Conservation (phyloP, 2,113 vertebrate species). For the Poeciliopsis turrubarensis region DNA sequence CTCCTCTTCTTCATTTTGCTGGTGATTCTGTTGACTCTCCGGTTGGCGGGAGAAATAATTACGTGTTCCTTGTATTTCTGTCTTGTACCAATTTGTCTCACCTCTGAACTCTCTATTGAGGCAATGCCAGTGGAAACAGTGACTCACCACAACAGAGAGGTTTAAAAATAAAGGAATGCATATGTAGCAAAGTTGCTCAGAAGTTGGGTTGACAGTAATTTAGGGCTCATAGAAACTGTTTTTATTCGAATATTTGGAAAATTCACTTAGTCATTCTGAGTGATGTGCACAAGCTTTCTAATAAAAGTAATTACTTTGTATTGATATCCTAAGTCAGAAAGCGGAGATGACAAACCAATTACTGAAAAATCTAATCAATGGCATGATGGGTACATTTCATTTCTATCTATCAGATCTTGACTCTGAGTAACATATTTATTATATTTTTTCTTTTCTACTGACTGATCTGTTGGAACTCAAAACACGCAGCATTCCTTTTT, state of each 20-base stretch:
- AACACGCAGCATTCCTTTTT: slow-evolving; percentile 20
- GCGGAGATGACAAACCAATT: background rate
- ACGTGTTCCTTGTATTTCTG: slow-evolving; percentile 27
- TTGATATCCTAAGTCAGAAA: background rate
- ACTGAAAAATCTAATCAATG: slow-evolving; percentile 41
- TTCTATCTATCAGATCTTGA: slow-evolving; percentile 29
- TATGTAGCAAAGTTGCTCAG: background rate
- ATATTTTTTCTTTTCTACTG: slow-evolving; percentile 4
- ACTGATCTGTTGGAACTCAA: slow-evolving; percentile 15
- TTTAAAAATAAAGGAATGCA: background rate
- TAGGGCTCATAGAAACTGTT: background rate
- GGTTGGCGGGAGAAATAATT: slow-evolving; percentile 39
- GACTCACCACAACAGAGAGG: slow-evolving; percentile 8
- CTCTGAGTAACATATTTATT: slow-evolving; percentile 3
- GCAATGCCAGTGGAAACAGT: slow-evolving; percentile 6
- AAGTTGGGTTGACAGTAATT: background rate
- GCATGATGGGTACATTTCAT: slow-evolving; percentile 38
- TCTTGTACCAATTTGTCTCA: slow-evolving; percentile 32
- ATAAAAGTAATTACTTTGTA: background rate
- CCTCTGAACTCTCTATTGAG: slow-evolving; percentile 28
- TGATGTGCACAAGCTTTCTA: background rate
- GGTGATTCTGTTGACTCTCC: slow-evolving; percentile 11
- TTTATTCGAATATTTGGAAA: slow-evolving; percentile 14
- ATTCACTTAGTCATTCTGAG: background rate
- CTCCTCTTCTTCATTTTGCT: slow-evolving; percentile 35